phyloP scores from a whole-genome alignment of 2,888 invertebrate genomes.

The Melanostoma scalare region DNA sequence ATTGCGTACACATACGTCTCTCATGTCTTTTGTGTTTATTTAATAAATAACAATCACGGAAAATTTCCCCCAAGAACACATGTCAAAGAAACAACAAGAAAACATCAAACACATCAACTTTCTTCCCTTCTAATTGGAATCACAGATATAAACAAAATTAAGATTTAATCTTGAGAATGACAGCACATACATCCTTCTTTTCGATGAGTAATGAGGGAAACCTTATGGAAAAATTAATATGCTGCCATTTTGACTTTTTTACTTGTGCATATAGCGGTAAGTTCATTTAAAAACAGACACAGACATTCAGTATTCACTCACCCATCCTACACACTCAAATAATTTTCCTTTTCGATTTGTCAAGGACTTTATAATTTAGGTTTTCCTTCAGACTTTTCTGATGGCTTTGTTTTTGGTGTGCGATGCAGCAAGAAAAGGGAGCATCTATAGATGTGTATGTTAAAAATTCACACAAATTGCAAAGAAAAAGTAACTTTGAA shows the following conservation, averaged over 20 bases:
- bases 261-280: conserved; percentile 36
- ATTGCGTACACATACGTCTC: conserved; percentile 25
- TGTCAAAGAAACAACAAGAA: conserved; percentile 31
- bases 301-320: conserved; percentile 13
- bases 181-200: conserved; percentile 11
- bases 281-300: conserved; percentile 46
- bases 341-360: conserved; percentile 62
- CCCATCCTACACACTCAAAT: conserved; percentile 34
- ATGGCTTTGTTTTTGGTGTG: background rate
- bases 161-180: conserved; percentile 45
- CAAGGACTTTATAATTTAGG: conserved; percentile 69
- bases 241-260: conserved; percentile 58
- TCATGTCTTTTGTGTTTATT: conserved; percentile 37
- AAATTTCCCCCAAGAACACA: conserved; percentile 35
- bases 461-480: conserved; percentile 29
- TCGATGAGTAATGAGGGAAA: conserved; percentile 61
- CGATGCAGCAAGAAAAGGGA: conserved; percentile 14
- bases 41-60: conserved; percentile 28
- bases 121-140: conserved; percentile 33
- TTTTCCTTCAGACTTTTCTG: conserved; percentile 57
- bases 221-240: conserved; percentile 61
- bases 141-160: conserved; percentile 48
- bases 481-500: conserved; percentile 23
- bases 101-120: conserved; percentile 16
- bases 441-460: background rate